Evolutionary conservation across 2,888 invertebrate species (phyloP).

Genomic region (Oligia latruncula): DNA sequence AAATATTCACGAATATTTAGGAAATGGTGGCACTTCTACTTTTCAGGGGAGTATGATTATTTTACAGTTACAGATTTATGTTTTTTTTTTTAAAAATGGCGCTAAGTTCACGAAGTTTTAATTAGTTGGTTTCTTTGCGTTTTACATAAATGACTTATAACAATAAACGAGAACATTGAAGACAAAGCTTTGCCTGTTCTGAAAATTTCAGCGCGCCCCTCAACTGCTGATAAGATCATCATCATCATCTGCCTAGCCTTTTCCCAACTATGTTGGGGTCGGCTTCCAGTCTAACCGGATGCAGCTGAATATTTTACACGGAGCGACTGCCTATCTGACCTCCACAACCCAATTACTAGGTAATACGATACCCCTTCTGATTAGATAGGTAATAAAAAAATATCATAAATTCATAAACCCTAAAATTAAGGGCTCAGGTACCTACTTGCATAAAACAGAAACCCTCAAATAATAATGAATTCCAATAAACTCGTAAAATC

Average conservation of each 20-base stretch:
- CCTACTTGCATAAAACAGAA: conserved; percentile 29
- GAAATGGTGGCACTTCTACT: conserved; percentile 38
- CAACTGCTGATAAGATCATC: neutral
- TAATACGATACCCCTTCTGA: neutral
- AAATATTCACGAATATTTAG: conserved; percentile 50
- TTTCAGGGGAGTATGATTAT: conserved; percentile 21
- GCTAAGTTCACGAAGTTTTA: neutral
- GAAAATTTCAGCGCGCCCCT: neutral
- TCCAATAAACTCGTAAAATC: conserved; percentile 53
- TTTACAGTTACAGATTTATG: conserved; percentile 8
- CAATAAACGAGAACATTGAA: neutral
- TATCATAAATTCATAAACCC: conserved; percentile 20
- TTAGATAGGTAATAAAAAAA: conserved; percentile 9
- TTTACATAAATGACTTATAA: neutral
- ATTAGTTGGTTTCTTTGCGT: neutral
- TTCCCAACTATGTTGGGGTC: no score
- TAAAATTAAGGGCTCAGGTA: conserved; percentile 31
- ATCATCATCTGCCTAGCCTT: no score
- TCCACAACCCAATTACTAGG: no score
- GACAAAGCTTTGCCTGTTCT: neutral
- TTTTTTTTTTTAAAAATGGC: neutral
- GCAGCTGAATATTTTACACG: no score
- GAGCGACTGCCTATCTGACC: no score
- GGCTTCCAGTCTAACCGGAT: no score
- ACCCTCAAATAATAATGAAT: conserved; percentile 47